A percentile compares a stretch with the other conserved stretches of the same genome.
Evolutionary conservation across 2,888 invertebrate genomes (phyloP).

Genomic region (Xestobium rufovillosum): DNA sequence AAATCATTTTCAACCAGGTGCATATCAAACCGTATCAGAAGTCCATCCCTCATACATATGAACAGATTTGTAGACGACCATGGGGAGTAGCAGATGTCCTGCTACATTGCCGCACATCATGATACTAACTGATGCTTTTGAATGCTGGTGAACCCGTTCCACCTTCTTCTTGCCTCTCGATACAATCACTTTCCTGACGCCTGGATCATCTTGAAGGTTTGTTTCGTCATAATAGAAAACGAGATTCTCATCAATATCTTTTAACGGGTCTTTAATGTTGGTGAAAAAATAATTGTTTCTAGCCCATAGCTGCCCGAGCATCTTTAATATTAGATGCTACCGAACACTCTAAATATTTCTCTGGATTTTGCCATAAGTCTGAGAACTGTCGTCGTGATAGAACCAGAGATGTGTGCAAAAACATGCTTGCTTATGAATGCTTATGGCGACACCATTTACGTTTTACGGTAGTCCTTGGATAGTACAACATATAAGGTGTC

Average conservation of each 20-base stretch:
- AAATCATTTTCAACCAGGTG: slow-evolving; percentile 20
- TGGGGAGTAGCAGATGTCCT: slow-evolving; percentile 23
- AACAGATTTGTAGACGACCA: slow-evolving; percentile 32
- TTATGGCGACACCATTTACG: too few species aligned
- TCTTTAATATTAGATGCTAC: not conserved
- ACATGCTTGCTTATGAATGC: too few species aligned
- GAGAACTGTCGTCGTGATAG: too few species aligned
- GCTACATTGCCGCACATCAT: slow-evolving; percentile 4
- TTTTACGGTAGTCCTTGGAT: too few species aligned
- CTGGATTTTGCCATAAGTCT: too few species aligned
- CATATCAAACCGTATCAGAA: slow-evolving; percentile 23
- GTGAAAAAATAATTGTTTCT: slow-evolving; percentile 2
- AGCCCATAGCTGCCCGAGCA: slow-evolving; percentile 7
- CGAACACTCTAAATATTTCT: slow-evolving; percentile 9
- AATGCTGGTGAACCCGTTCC: slow-evolving; percentile 26
- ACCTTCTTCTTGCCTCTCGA: slow-evolving; percentile 29
- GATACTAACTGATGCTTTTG: slow-evolving; percentile 9
- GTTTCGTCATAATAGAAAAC: slow-evolving; percentile 33
- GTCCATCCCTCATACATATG: too few species aligned
- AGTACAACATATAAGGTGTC: too few species aligned
- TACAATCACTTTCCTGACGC: slow-evolving; percentile 22
- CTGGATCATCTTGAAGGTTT: slow-evolving; percentile 32
- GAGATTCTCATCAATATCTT: not conserved
- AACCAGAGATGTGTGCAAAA: too few species aligned
- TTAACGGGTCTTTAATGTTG: slow-evolving; percentile 1